phyloP scores from a whole-genome alignment of 2,888 invertebrate genomes.

The Xestia sexstrigata region DNA sequence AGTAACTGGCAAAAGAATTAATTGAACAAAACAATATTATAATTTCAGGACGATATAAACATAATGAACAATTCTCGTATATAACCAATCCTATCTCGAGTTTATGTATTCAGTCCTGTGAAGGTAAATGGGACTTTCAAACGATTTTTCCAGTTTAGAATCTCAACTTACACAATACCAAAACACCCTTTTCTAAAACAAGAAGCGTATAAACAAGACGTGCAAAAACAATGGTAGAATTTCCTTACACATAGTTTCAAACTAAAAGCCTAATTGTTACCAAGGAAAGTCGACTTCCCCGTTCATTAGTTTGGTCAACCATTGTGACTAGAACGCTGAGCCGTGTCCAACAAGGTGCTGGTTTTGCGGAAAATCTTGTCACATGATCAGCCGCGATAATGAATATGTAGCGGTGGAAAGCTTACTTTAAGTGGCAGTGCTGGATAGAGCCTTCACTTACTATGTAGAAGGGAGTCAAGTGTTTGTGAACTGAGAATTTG shows the following conservation, averaged over 20 bases:
- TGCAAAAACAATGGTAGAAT: slow-evolving; percentile 3
- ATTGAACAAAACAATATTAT: no score
- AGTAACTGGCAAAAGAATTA: neutral
- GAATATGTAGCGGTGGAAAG: slow-evolving; percentile 33
- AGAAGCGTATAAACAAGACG: neutral
- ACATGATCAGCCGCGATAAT: slow-evolving; percentile 58
- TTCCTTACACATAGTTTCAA: slow-evolving; percentile 8
- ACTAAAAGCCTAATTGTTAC: slow-evolving; percentile 36
- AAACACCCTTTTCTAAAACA: slow-evolving; percentile 11
- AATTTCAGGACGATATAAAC: no score
- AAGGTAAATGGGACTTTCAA: neutral
- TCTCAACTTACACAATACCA: neutral
- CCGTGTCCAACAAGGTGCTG: slow-evolving; percentile 59
- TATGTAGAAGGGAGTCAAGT: neutral
- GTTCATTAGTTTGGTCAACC: slow-evolving; percentile 64
- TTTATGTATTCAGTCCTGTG: neutral
- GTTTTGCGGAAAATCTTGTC: slow-evolving; percentile 62
- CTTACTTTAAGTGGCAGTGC: slow-evolving; percentile 9
- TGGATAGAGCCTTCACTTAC: neutral
- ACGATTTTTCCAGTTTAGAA: neutral
- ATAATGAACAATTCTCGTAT: neutral
- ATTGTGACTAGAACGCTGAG: slow-evolving; percentile 54
- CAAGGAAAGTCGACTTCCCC: slow-evolving; percentile 55
- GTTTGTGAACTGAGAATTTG: neutral
- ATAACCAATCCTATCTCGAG: neutral